Percentiles rank a stretch among this genome's conserved stretches.
These are phyloP conservation scores for Yasuhikotakia modesta DNA, from an alignment of 2,797 vertebrate species.

Conservation along the genomic window DNA sequence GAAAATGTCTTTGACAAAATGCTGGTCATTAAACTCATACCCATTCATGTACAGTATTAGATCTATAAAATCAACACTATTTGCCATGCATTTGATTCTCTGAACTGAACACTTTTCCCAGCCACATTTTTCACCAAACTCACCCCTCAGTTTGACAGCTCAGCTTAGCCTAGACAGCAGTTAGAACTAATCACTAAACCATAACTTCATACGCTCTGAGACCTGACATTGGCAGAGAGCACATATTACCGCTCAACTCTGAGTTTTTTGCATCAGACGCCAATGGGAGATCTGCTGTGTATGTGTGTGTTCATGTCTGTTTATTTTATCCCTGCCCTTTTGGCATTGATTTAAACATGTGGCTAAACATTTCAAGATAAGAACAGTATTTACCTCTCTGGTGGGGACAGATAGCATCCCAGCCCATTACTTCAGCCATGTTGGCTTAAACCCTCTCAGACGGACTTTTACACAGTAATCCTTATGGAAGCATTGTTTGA, in stretches of 20 bases:
- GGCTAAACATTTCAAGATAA: constrained; percentile 79
- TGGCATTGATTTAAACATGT: constrained; percentile 77
- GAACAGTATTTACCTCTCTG: constrained; percentile 74
- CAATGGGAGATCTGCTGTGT: constrained; percentile 56
- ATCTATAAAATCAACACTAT: neutral
- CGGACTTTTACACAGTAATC: constrained; percentile 55
- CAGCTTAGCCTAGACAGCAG: too few relatives aligned
- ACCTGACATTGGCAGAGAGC: constrained; percentile 38
- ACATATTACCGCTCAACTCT: constrained; percentile 36
- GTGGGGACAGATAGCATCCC: constrained; percentile 72
- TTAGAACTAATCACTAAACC: constrained; percentile 50
- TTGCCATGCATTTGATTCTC: constrained; percentile 15
- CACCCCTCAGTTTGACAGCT: constrained; percentile 33
- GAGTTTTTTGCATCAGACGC: constrained; percentile 62
- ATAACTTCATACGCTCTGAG: constrained; percentile 31
- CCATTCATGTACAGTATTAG: too few relatives aligned
- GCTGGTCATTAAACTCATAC: too few relatives aligned
- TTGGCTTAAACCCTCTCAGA: constrained; percentile 67
- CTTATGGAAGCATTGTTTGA: constrained; percentile 48
- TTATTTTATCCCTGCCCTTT: constrained; percentile 63
- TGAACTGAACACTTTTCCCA: constrained; percentile 12
- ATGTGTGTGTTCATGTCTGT: constrained; percentile 3
- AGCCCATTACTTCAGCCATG: constrained; percentile 71
- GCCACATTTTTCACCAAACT: constrained; percentile 31
- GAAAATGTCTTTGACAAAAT: too few relatives aligned